phyloP scores from a whole-genome alignment of 2,888 invertebrate genomes.

The Tetragnatha montana region DNA sequence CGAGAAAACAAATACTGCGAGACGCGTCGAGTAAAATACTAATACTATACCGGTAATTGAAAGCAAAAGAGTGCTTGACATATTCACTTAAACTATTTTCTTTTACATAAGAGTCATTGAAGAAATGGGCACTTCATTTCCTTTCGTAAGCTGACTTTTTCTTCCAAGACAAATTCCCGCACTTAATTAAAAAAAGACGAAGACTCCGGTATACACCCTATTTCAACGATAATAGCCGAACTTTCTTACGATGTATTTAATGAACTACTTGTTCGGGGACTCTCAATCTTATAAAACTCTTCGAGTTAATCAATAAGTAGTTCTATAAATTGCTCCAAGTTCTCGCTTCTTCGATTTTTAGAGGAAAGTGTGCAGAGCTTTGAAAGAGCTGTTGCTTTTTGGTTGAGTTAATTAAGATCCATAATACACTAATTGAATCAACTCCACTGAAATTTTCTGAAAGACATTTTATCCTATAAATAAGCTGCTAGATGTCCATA shows the following conservation, averaged over 20 bases:
- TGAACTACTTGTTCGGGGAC: background rate
- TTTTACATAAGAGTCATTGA: background rate
- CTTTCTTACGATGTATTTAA: background rate
- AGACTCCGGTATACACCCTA: background rate
- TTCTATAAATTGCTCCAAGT: background rate
- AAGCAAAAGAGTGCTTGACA: background rate
- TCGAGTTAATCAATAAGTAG: background rate
- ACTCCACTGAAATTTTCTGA: background rate
- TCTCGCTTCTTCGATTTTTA: background rate
- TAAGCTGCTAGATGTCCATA: background rate
- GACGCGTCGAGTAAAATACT: background rate
- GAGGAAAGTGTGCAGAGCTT: background rate
- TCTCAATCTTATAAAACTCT: background rate
- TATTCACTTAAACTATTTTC: background rate
- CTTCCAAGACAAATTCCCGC: background rate
- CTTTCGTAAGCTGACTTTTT: background rate
- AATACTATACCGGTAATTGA: background rate
- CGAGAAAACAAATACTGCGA: background rate
- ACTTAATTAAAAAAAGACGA: background rate
- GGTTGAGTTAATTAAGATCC: background rate
- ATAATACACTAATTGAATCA: slow-evolving; percentile 1
- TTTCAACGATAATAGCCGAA: background rate
- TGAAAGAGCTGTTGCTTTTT: background rate
- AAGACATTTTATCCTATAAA: background rate
- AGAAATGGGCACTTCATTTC: background rate